These are phyloP conservation scores for Styela plicata DNA, from an alignment of 23 tunicate species.

Conservation along the genomic window DNA sequence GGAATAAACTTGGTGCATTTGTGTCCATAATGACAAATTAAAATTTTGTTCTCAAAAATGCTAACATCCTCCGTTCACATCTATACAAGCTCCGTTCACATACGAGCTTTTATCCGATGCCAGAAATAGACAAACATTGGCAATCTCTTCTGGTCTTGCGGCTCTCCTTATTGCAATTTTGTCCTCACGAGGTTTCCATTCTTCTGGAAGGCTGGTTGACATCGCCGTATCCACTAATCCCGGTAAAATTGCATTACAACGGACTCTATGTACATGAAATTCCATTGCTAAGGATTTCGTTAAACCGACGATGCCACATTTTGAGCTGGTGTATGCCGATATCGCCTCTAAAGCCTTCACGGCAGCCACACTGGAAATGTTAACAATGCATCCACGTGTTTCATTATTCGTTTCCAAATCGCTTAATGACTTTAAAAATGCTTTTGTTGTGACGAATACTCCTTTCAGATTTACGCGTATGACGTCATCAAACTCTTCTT, in stretches of 20 bases:
- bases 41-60: no score
- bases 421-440: neutral
- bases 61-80: conserved; percentile 13
- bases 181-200: neutral
- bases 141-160: neutral
- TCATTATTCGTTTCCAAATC: neutral
- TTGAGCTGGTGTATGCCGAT: conserved; percentile 65
- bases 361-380: conserved; percentile 65
- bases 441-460: conserved; percentile 56
- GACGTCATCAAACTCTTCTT: conserved; percentile 23
- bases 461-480: conserved; percentile 27
- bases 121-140: conserved; percentile 13
- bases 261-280: conserved; percentile 33
- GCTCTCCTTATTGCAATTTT: neutral
- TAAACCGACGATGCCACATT: conserved; percentile 74
- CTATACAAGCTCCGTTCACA: conserved; percentile 8
- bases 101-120: conserved; percentile 10
- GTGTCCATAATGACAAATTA: no score
- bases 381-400: conserved; percentile 26
- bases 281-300: conserved; percentile 72
- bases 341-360: neutral
- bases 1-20: no score
- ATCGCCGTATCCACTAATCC: conserved; percentile 48
- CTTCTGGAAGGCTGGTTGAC: neutral
- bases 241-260: conserved; percentile 71